phyloP scores from a whole-genome alignment of 2,797 vertebrate species.

The Phataginus tricuspis region DNA sequence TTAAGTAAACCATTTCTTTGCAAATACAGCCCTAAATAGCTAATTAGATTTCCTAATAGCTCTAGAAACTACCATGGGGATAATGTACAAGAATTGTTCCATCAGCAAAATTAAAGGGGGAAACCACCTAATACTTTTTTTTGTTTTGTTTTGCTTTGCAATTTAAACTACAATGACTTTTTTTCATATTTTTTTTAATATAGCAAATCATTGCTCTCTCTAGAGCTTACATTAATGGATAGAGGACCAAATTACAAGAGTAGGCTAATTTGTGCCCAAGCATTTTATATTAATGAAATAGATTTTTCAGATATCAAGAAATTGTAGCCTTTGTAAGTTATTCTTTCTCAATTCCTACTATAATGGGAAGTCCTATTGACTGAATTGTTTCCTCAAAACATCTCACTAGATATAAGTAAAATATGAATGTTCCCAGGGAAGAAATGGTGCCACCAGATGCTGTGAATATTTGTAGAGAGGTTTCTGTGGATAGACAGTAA shows the following conservation, averaged over 20 bases:
- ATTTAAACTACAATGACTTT: constrained; percentile 69
- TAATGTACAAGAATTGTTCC: constrained; percentile 79
- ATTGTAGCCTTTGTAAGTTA: constrained; percentile 27
- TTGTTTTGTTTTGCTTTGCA: constrained; percentile 71
- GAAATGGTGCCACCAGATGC: background rate
- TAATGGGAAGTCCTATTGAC: background rate
- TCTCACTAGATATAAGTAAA: background rate
- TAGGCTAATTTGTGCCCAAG: constrained; percentile 67
- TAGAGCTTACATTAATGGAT: constrained; percentile 72
- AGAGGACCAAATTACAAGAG: constrained; percentile 64
- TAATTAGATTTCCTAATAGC: constrained; percentile 83
- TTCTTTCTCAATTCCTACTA: constrained; percentile 8
- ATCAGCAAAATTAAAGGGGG: constrained; percentile 82
- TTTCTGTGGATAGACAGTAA: background rate
- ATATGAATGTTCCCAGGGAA: background rate
- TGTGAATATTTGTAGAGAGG: background rate
- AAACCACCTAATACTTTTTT: constrained; percentile 75
- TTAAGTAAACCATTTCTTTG: constrained; percentile 78
- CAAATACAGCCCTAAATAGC: constrained; percentile 77
- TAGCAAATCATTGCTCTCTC: constrained; percentile 61
- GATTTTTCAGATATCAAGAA: constrained; percentile 62
- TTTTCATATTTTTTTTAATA: constrained; percentile 71
- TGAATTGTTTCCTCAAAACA: background rate
- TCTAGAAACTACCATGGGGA: constrained; percentile 68
- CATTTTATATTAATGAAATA: constrained; percentile 74